Base-by-base conservation (phyloP, 2,888 invertebrate genomes). In the Nasonia oneida region DNA sequence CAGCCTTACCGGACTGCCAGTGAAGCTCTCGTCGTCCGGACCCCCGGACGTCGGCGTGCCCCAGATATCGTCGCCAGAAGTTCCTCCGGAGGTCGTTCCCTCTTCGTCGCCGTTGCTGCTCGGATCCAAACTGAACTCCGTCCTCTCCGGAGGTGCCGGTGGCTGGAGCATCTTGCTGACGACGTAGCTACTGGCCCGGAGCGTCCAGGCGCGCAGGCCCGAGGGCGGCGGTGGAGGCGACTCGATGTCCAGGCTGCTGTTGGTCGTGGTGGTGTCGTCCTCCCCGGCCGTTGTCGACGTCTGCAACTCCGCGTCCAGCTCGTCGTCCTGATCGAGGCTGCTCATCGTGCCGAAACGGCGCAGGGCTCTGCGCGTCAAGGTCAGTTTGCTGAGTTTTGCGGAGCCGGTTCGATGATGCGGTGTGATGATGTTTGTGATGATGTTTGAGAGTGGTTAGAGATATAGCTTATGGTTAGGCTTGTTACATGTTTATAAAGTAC, bases 41-140 rank as follows among this genome's bases (percentile, higher is more conserved):
- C 97, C 97, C 4, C 97, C 97, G 89, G 97, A 97, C 0, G 97
- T 97, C 4, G 97, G 97, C 0, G 97, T 97, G 0, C 97, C 97
- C 97, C 97, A 98, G 39, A 97, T 96, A 90, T 98, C 97, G 92
- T 97, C 97, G 0, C 97, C 97, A 3, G 97, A 97, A 0, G 96
- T 96, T 0, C 96, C 97, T 0, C 97, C 97, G 73, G 97, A 97
- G 0, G 97, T 97, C 91, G 97, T 97, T 6, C 96, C 96, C 86
- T 97, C 97, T 89, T 97, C 97, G 90, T 95, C 95, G 53, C 92
- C 92, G 71, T 93, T 87, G 47, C 33, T 77, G 33, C 47, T 47
- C 12, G 84, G 86, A 4, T 93, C 93, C 57, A 93, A 87, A 12
- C 93, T 92, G 81, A 90, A 91, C 86, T 93, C 93, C 2, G 93